Percentiles rank a stretch among this genome's conserved stretches.
These are phyloP conservation scores for Drosophila repleta DNA, from an alignment of 1,140 invertebrate species.

Conservation along the genomic window DNA sequence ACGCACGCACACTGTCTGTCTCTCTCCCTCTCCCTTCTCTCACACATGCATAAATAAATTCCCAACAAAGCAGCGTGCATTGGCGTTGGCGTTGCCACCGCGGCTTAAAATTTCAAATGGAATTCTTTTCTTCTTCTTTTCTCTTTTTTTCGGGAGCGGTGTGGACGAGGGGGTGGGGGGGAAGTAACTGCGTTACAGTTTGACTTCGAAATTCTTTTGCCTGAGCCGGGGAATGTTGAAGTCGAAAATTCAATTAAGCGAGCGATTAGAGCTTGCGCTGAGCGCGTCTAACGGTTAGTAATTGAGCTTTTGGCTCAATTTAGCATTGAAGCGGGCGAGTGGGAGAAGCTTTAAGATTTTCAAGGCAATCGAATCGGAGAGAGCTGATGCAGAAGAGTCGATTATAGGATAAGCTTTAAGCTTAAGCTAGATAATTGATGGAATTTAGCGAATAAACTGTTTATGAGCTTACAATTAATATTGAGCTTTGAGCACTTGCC, in stretches of 20 bases:
- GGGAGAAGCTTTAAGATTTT: too few species aligned
- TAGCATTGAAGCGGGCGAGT: not conserved
- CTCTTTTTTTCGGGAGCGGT: too few species aligned
- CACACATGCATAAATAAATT: conserved; percentile 13
- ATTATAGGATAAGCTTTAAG: too few species aligned
- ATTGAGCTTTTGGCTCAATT: not conserved
- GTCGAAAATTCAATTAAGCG: conserved; percentile 4
- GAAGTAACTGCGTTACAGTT: not conserved
- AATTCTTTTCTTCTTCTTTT: conserved; percentile 9
- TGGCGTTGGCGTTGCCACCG: conserved; percentile 30
- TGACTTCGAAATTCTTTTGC: conserved; percentile 11
- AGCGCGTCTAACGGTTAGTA: not conserved
- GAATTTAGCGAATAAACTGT: too few species aligned
- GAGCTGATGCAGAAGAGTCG: too few species aligned
- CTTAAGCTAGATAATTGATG: too few species aligned
- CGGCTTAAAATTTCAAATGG: conserved; percentile 36
- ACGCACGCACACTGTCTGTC: not conserved
- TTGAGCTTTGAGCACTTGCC: too few species aligned
- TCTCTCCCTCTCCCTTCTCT: not conserved
- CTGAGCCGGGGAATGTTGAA: not conserved
- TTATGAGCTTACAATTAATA: too few species aligned
- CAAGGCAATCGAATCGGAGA: too few species aligned
- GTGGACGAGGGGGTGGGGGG: too few species aligned
- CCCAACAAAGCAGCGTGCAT: conserved; percentile 32
- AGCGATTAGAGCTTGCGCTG: not conserved